These are phyloP conservation scores for Venturia canescens DNA, from an alignment of 1,140 invertebrate genomes.

Conservation along the genomic window DNA sequence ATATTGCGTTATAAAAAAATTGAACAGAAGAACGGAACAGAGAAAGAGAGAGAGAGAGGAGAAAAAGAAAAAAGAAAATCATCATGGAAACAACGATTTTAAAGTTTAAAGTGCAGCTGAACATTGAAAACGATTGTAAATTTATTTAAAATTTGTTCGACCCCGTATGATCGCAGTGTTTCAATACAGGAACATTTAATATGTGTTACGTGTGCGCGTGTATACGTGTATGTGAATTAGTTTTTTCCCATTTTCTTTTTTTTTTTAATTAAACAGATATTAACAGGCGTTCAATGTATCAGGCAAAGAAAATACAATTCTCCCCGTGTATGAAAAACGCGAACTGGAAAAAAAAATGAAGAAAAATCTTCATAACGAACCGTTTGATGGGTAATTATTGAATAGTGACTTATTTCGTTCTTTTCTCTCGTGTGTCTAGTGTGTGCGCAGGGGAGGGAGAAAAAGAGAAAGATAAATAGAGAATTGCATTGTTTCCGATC, in stretches of 20 bases:
- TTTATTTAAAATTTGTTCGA: not conserved
- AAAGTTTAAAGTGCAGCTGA: not conserved
- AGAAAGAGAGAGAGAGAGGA: not conserved
- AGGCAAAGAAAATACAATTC: not conserved
- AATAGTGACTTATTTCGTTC: constrained; percentile 1
- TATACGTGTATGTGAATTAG: not conserved
- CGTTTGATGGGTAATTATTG: constrained; percentile 17
- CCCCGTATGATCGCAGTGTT: not conserved
- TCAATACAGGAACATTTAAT: not conserved
- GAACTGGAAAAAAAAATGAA: not conserved
- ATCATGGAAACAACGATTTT: not conserved
- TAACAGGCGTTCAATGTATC: not conserved
- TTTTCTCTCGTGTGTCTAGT: not conserved
- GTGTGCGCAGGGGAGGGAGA: not conserved
- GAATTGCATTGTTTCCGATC: constrained; percentile 13
- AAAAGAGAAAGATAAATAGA: constrained; percentile 19
- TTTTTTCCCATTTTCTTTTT: too few species aligned
- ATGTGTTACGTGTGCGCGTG: not conserved
- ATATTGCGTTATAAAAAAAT: constrained; percentile 38
- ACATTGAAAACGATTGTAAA: not conserved
- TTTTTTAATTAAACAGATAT: not conserved
- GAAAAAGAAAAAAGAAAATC: not conserved
- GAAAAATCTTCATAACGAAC: not conserved
- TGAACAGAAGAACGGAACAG: not conserved
- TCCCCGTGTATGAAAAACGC: not conserved